A percentile compares a stretch with the other conserved stretches of the same genome.
Evolutionary conservation across 2,113 vertebrate genomes (phyloP).

Genomic region (Apaloderma vittatum): DNA sequence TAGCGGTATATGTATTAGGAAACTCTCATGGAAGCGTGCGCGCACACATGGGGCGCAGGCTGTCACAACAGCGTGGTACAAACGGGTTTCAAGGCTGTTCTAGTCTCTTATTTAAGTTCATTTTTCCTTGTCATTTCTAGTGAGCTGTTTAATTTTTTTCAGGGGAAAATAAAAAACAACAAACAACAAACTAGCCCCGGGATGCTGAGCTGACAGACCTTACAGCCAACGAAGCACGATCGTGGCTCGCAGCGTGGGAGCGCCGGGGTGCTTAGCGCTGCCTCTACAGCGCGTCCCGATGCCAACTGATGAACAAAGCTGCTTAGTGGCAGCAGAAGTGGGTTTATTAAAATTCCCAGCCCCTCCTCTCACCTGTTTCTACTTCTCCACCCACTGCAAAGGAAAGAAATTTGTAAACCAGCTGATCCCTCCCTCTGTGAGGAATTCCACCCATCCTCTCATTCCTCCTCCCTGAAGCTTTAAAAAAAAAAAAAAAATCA

Average conservation of each 20-base stretch:
- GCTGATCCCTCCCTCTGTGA: background rate
- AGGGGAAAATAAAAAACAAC: too few species aligned
- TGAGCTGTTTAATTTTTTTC: background rate
- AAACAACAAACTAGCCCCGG: background rate
- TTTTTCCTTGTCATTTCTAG: background rate
- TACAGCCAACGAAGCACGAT: background rate
- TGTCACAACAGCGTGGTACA: background rate
- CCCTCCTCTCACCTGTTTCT: conserved; percentile 12
- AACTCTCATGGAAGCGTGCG: background rate
- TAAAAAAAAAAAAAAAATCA: background rate
- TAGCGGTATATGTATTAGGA: background rate
- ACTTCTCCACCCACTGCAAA: background rate
- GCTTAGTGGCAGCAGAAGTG: background rate
- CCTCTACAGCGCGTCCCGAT: background rate
- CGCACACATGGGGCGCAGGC: background rate
- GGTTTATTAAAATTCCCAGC: background rate
- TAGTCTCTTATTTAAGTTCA: background rate
- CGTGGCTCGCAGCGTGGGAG: background rate
- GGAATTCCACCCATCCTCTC: background rate
- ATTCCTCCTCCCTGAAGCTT: background rate
- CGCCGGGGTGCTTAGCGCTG: background rate
- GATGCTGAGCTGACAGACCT: background rate
- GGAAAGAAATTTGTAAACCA: background rate
- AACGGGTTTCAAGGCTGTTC: background rate
- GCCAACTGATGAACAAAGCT: background rate